Evolutionary conservation across 2,113 vertebrate species (phyloP), one percentile per base, ranked within the genome.

Genomic region (Tringa solitaria): DNA sequence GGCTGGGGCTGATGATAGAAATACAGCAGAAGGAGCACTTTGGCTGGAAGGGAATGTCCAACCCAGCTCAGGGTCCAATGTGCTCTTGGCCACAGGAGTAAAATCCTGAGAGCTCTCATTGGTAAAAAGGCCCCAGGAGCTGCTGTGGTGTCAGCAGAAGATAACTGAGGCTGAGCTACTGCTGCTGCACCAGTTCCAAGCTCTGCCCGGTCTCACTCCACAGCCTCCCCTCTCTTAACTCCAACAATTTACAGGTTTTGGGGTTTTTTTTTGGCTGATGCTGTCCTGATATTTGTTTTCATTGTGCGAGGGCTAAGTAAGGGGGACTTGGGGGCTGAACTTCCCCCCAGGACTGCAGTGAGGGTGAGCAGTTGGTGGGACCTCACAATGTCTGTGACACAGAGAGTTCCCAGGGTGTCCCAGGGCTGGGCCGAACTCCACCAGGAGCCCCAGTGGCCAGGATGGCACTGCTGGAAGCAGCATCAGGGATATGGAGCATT

Each of bases 91-190:
- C 88, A 65, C 56, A 73, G 33, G 28, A 59, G 26, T 45, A 23
- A 82, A 67, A 41, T n/a, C 53, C 46, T 0, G 0, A 53, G 37
- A 51, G 45, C 45, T 61, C 33, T 7, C 1, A 1, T 6, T 8
- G 61, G 20, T 50, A 67, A 82, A 70, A 69, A 35, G 17, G 61
- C 32, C 54, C 37, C 4, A 1, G 28, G n/a, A 45, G 61, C 53
- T 4, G 57, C 8, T 21, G 4, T 8, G 16, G 37, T 37, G n/a
- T 28, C 24, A 37, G 26, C 50, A 41, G 79, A 30, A 33, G 54
- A 10, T 10, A 48, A 48, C 22, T 48, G 48, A 48, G 27, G 46
- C 9, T 12, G 14, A 72, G 64, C 60, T 78, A 20, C 54, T 33
- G 48, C 35, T 61, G 54, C 46, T 33, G 48, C 70, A 65, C 19